Evolutionary conservation across 1,140 invertebrate genomes (phyloP), one percentile per base, ranked within the genome.

Genomic region (Streblospio benedicti): DNA sequence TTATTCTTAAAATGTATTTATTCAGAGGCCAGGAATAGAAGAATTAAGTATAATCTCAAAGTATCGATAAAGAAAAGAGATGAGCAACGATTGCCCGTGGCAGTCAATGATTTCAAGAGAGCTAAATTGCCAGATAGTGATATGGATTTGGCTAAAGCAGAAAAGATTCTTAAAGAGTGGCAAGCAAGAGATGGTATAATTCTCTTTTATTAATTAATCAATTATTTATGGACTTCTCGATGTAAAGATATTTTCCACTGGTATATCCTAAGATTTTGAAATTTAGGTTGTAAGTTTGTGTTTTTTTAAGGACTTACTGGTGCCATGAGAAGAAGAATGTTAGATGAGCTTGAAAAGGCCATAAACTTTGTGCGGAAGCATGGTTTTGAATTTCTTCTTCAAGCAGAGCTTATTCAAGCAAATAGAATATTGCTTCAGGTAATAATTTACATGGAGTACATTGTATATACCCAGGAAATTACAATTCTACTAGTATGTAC

Each of bases 61-160:
- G 69, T 71, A n/a, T 71, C 72, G 14, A 72, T 76, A 55, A 74
- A 73, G 57, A 61, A 69, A 33, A 57, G 67, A 14, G 69, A 74
- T 44, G 63, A 62, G 23, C 69, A 63, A 45, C 59, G 70, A 50
- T 66, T 76, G 31, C 60, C 71, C 45, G 67, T 67, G 47, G 69
- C 67, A 25, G 66, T 73, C 30, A 69, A 53, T 30, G 72, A 74
- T 50, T 76, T 76, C 52, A 72, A 74, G 63, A 69, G 68, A 25
- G 70, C 67, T 9, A 67, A 74, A 32, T 64, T 76, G 12, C 60
- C 67, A 41, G 74, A 76, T 64, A 64, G 69, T 54, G 74, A 76
- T 43, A 69, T 70, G 67, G 74, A 76, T 52, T 62, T 74, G 2
- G 59, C 65, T 14, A 73, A 69, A 56, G 74, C 74, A 28, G 68